Evolutionary conservation across 2,888 invertebrate species (phyloP).

Genomic region (Mythimna vitellina): DNA sequence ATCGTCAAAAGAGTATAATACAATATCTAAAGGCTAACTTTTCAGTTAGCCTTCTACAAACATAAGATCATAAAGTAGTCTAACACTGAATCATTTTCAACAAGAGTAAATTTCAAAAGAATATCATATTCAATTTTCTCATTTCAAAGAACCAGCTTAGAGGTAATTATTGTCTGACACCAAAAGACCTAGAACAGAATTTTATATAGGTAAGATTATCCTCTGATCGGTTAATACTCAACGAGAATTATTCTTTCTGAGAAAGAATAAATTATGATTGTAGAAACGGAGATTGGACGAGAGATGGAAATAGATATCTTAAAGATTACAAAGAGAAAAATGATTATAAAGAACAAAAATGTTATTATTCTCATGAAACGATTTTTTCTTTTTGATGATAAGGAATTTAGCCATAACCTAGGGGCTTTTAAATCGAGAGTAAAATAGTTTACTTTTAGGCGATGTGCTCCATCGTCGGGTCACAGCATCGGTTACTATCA

Average conservation of each 20-base stretch:
- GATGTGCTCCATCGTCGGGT: no score
- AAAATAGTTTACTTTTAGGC: no score
- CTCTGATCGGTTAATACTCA: conserved; percentile 48
- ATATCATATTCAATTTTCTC: conserved; percentile 39
- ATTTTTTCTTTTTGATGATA: neutral
- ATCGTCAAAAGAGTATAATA: no score
- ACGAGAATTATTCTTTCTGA: conserved; percentile 42
- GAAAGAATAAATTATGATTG: conserved; percentile 50
- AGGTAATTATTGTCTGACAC: conserved; percentile 48
- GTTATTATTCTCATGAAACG: neutral
- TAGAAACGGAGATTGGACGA: conserved; percentile 42
- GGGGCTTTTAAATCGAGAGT: no score
- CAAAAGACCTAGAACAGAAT: conserved; percentile 46
- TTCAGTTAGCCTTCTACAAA: conserved; percentile 7
- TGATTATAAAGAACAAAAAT: conserved; percentile 4
- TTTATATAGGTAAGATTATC: conserved; percentile 45
- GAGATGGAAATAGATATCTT: conserved; percentile 41
- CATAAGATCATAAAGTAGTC: conserved; percentile 9
- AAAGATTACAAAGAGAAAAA: conserved; percentile 5
- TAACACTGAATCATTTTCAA: conserved; percentile 19
- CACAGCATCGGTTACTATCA: no score
- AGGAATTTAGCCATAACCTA: neutral
- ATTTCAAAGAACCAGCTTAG: conserved; percentile 48
- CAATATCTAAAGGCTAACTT: no score
- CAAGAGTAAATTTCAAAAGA: conserved; percentile 35